Percentiles rank a stretch among this genome's conserved stretches.
Conservation (phyloP, 2,797 vertebrate genomes). For the Pampus argenteus region DNA sequence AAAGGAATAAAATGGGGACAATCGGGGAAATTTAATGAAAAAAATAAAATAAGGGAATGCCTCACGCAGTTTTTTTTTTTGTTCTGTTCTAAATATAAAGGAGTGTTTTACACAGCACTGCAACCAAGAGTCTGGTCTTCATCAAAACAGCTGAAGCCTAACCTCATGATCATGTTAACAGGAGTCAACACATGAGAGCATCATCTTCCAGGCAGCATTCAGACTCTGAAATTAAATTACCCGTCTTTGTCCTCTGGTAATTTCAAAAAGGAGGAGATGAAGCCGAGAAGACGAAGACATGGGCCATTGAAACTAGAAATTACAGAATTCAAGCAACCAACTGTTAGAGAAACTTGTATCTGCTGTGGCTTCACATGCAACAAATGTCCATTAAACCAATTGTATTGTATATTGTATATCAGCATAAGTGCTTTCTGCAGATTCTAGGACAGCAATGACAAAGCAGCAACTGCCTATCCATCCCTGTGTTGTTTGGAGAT, state of each 20-base stretch:
- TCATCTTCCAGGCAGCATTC: constrained; percentile 26
- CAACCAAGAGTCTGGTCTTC: constrained; percentile 28
- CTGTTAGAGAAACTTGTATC: background rate
- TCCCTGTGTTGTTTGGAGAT: constrained; percentile 39
- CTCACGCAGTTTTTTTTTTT: constrained; percentile 15
- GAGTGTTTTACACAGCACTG: constrained; percentile 26
- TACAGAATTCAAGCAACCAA: constrained; percentile 10
- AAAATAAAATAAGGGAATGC: constrained; percentile 37
- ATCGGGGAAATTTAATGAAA: constrained; percentile 46
- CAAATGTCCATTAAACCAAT: background rate
- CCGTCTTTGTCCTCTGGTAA: constrained; percentile 30
- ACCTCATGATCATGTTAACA: constrained; percentile 26
- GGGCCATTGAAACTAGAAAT: constrained; percentile 7
- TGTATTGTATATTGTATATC: constrained; percentile 2
- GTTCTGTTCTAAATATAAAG: constrained; percentile 31
- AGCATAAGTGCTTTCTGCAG: constrained; percentile 18
- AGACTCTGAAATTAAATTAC: constrained; percentile 40
- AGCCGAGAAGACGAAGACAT: background rate
- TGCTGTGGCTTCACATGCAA: background rate
- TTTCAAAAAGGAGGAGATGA: constrained; percentile 21
- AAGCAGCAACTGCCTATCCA: constrained; percentile 24
- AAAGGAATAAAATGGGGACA: constrained; percentile 39
- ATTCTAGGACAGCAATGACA: constrained; percentile 10
- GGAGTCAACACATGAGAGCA: constrained; percentile 29
- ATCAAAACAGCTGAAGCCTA: constrained; percentile 18